Base-by-base conservation (phyloP, 2,113 vertebrate species). In the Odobenus rosmarus region DNA sequence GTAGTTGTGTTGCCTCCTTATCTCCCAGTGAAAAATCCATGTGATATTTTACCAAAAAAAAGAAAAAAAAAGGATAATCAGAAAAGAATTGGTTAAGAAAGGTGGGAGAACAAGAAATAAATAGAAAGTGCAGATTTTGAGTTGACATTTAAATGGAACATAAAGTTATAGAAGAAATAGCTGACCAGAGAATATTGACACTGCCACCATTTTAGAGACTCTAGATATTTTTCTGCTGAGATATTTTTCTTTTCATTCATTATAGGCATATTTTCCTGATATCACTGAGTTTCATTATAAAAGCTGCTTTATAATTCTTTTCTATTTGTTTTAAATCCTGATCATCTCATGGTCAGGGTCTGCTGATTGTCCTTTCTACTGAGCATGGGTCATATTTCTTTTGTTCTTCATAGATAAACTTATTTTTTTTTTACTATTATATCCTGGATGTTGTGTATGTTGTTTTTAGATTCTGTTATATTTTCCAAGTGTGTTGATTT, bases 191-290 rank as follows among this genome's bases (percentile, higher is more conserved):
- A 42, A 33, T 67, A 18, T 4, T 31, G 42, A 42, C 9, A 5
- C 4, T 13, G 28, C 3, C 0, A 1, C 23, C 0, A 0, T 74
- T 23, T 42, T 33, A 36, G 19, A 83, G 11, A 33, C 33, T 42
- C 14, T 14, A 69, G 39, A 62, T 23, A 33, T 33, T 91, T 53
- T 39, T 74, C 24, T 36, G 13, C 55, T 39, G 21, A 69, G 6
- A 26, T 36, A 26, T 19, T 46, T 19, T 87, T 8, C 28, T 67
- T 81, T 74, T 53, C 11, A 18, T 77, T 84, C n/a, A 33, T 36
- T 24, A 12, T 1, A 67, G 46, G 28, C 14, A 4, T 49, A 59
- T 91, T 67, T 91, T 42, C 26, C 39, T 93, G 13, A n/a, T 42
- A n/a, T 21, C 16, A 7, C 7, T 19, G 28, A 79, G 8, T 15